phyloP scores from a whole-genome alignment of 2,113 vertebrate species.

The Anoura caudifer region DNA sequence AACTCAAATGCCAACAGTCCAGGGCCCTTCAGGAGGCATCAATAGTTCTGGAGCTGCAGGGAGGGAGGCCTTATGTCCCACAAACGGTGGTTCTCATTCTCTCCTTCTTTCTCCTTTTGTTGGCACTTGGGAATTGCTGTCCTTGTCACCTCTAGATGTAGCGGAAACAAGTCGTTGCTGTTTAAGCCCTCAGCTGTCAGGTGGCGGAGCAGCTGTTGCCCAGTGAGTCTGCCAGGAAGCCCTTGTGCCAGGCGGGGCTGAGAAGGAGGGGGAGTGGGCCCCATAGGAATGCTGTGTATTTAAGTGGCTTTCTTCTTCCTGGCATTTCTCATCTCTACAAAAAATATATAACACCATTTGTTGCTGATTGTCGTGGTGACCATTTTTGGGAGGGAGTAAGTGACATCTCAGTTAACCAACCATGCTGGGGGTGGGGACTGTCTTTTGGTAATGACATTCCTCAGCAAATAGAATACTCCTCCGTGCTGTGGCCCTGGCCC shows the following conservation, averaged over 20 bases:
- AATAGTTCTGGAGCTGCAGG: neutral
- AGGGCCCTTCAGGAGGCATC: accelerated
- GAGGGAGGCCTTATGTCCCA: neutral
- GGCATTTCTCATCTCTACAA: neutral
- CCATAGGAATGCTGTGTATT: neutral
- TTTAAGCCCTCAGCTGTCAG: conserved; percentile 47
- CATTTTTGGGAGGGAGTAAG: neutral
- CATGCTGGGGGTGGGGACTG: too few relatives aligned
- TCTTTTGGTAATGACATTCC: neutral
- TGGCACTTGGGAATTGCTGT: neutral
- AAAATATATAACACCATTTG: neutral
- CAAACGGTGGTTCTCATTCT: accelerated
- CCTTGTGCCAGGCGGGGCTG: neutral
- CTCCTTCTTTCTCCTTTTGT: neutral
- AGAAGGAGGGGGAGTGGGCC: accelerated
- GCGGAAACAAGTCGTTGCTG: neutral
- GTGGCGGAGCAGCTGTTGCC: conserved; percentile 10
- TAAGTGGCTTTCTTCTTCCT: neutral
- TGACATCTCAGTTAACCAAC: neutral
- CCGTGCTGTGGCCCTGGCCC: accelerated
- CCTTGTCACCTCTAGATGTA: neutral
- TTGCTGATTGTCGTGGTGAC: neutral
- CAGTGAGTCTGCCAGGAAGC: neutral
- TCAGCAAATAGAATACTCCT: neutral
- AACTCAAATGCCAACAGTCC: neutral